Evolutionary conservation across 2,888 invertebrate species (phyloP).

Genomic region (Danaus chrysippus): DNA sequence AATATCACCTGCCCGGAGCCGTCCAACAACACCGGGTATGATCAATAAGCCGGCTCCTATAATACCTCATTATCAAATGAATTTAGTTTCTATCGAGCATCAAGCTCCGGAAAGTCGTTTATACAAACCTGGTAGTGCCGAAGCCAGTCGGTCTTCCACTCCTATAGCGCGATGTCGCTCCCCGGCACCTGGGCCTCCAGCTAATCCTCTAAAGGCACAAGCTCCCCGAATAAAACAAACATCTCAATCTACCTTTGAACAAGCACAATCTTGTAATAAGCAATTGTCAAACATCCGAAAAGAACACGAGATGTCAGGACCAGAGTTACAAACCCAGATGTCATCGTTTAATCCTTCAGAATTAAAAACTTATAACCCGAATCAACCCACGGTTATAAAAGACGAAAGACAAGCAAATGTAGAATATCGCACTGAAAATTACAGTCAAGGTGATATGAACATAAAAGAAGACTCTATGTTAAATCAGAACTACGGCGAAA

Average conservation of each 20-base stretch:
- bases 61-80: constrained; percentile 89
- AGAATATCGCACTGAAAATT: constrained; percentile 71
- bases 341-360: constrained; percentile 9
- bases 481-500: constrained; percentile 65
- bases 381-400: constrained; percentile 68
- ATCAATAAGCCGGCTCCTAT: constrained; percentile 87
- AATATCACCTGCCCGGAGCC: constrained; percentile 74
- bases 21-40: constrained; percentile 84
- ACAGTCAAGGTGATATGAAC: constrained; percentile 58
- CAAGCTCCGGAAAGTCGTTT: constrained; percentile 78
- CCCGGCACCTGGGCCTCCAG: constrained; percentile 85
- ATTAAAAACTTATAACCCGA: constrained; percentile 50
- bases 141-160: constrained; percentile 81
- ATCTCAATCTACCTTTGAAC: constrained; percentile 45
- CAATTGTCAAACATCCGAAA: constrained; percentile 36
- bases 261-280: constrained; percentile 23
- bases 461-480: constrained; percentile 61
- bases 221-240: constrained; percentile 81
- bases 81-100: constrained; percentile 84
- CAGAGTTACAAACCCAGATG: constrained; percentile 18
- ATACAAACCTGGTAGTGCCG: constrained; percentile 80
- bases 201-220: constrained; percentile 82
- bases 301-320: constrained; percentile 34
- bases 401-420: constrained; percentile 72
- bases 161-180: constrained; percentile 82